Conservation (phyloP, 2,888 invertebrate genomes). For the Drosophila multiciliata region DNA sequence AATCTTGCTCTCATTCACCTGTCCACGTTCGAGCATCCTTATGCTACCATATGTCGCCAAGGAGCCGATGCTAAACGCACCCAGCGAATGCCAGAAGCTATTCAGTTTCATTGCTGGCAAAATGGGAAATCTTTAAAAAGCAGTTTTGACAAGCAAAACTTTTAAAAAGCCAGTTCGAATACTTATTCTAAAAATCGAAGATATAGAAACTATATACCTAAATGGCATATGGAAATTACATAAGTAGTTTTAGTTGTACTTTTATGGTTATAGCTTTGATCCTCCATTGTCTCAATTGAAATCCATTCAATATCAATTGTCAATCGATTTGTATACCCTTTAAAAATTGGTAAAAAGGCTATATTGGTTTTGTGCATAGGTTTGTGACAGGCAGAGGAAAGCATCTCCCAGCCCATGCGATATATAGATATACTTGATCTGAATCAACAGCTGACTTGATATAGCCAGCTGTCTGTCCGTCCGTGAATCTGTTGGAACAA, state of each 20-base stretch:
- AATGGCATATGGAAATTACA: background rate
- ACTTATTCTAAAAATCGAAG: background rate
- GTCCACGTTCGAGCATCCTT: conserved; percentile 35
- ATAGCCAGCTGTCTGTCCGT: background rate
- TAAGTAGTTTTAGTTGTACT: background rate
- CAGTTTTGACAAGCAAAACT: conserved; percentile 23
- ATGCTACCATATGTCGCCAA: conserved; percentile 50
- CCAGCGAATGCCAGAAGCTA: conserved; percentile 44
- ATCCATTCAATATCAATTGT: background rate
- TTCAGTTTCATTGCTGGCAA: conserved; percentile 39
- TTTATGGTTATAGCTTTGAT: background rate
- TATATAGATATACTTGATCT: background rate
- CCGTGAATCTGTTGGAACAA: background rate
- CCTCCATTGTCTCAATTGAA: background rate
- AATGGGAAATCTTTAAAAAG: conserved; percentile 1
- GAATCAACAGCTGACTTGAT: background rate
- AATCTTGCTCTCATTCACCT: background rate
- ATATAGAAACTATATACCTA: background rate
- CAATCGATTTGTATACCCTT: background rate
- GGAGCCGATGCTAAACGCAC: conserved; percentile 59
- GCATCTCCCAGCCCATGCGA: background rate
- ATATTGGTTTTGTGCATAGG: background rate
- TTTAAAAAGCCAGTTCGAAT: background rate
- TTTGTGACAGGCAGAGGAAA: background rate
- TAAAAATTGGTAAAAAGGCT: background rate